Evolutionary conservation across 2,113 vertebrate genomes (phyloP).

Genomic region (Rhinopomastus cyanomelas): DNA sequence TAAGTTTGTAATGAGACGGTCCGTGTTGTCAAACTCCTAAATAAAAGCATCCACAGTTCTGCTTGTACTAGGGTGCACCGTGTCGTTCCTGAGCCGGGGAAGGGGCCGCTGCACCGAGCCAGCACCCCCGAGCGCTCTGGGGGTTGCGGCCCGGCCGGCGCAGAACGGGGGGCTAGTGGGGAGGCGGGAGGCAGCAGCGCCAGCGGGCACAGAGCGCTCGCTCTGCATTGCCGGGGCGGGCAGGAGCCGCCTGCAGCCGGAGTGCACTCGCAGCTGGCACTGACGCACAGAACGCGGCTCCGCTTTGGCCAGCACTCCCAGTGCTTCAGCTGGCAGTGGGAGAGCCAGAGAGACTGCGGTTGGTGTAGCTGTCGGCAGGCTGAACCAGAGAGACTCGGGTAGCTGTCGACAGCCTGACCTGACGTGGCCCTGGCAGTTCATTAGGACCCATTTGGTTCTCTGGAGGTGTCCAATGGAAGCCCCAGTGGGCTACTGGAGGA

Average conservation of each 20-base stretch:
- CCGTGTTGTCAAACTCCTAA: constrained; percentile 73
- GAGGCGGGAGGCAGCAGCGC: background rate
- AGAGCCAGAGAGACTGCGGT: background rate
- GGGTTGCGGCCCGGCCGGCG: background rate
- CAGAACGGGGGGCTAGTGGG: no score
- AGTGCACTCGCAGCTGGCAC: no score
- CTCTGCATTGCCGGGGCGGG: background rate
- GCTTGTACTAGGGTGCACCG: constrained; percentile 70
- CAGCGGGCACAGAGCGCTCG: background rate
- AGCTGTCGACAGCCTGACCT: background rate
- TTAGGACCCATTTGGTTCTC: background rate
- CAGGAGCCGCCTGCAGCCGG: background rate
- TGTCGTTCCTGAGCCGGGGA: constrained; percentile 66
- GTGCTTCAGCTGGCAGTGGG: background rate
- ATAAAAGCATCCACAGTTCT: constrained; percentile 72
- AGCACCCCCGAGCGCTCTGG: fast-evolving
- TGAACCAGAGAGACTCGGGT: background rate
- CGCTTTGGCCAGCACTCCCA: background rate
- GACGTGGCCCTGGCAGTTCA: background rate
- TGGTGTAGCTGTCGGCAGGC: background rate
- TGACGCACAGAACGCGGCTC: background rate
- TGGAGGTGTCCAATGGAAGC: background rate
- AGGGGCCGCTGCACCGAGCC: constrained; percentile 16
- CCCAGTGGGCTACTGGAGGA: background rate
- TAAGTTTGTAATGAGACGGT: constrained; percentile 73